Conservation (phyloP, 2,888 invertebrate species). For the Heliconius erato region DNA sequence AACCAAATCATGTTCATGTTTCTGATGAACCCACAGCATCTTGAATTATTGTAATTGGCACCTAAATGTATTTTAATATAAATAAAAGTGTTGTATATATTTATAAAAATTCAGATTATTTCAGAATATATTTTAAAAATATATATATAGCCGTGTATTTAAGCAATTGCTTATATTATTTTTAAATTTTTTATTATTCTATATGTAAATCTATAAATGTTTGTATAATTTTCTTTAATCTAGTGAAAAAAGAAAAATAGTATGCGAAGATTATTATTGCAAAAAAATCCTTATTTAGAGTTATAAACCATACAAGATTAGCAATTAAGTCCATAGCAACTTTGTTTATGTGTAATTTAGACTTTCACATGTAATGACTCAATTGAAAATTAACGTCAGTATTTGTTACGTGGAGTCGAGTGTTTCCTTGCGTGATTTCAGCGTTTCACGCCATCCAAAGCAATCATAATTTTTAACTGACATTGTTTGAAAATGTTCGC, state of each 20-base stretch:
- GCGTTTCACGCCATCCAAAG: conserved; percentile 62
- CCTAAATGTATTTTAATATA: too few species aligned
- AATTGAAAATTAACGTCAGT: conserved; percentile 67
- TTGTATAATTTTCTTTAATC: neutral
- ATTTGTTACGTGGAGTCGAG: conserved; percentile 59
- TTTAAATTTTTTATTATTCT: too few species aligned
- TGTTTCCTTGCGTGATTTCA: conserved; percentile 73
- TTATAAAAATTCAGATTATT: too few species aligned
- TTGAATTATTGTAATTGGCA: too few species aligned
- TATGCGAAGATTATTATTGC: neutral
- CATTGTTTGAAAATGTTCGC: too few species aligned
- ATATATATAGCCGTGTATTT: too few species aligned
- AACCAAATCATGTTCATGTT: too few species aligned
- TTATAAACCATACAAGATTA: neutral
- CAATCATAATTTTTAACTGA: conserved; percentile 3
- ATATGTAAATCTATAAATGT: too few species aligned
- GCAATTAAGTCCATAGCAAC: conserved; percentile 30
- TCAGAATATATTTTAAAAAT: too few species aligned
- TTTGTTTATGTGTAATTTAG: conserved; percentile 49
- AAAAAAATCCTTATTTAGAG: neutral
- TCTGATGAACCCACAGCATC: too few species aligned
- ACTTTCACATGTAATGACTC: conserved; percentile 71
- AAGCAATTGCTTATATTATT: too few species aligned
- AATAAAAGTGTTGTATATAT: too few species aligned
- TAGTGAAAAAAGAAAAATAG: neutral